Base-by-base conservation (phyloP, 2,888 invertebrate genomes). In the Dryobota labecula region DNA sequence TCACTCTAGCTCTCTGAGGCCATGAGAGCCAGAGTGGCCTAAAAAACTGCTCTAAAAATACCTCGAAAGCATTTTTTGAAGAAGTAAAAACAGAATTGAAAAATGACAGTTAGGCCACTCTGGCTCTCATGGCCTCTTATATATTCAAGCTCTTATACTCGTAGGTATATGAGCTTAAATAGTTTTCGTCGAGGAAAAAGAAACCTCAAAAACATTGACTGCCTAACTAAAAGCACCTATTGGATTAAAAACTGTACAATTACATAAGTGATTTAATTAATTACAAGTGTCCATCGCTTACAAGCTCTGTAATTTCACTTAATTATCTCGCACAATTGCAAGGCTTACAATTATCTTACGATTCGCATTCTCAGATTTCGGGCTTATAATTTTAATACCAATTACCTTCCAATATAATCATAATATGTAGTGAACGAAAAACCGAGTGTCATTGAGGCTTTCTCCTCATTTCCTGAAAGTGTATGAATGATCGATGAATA, bases 391-490 rank as follows among this genome's bases (percentile, higher is more conserved):
- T 79, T 79, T 57, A 68, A 82, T 73, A 62, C 67, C 73, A 82
- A 82, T 79, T 79, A 79, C 76, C 76, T 67, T 47, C 36, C 65
- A 56, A 73, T 82, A 49, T 68, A 66, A 73, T 58, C 43, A 73
- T 70, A 78, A 82, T 66, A 69, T 64, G 41, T 60, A 73, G 33
- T 63, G 73, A 56, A 78, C 66, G 74, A 76, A 63, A 68, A 80
- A 65, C 62, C 65, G 41, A 69, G 24, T 77, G 63, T 70, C 73
- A 79, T 78, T 65, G 68, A 71, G 56, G 64, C 83, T 86, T 86
- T 86, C 87, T 80, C 78, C 71, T 76, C 70, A 83, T 83, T 85
- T 87, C 68, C 71, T 76, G 68, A 79, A 81, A 75, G 60, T 64
- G 69, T 76, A 74, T 81, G 70, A 79, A 78, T 82, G 78, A 77